Base-by-base conservation (phyloP, 2,888 invertebrate species). In the Drosophila demipolita region DNA sequence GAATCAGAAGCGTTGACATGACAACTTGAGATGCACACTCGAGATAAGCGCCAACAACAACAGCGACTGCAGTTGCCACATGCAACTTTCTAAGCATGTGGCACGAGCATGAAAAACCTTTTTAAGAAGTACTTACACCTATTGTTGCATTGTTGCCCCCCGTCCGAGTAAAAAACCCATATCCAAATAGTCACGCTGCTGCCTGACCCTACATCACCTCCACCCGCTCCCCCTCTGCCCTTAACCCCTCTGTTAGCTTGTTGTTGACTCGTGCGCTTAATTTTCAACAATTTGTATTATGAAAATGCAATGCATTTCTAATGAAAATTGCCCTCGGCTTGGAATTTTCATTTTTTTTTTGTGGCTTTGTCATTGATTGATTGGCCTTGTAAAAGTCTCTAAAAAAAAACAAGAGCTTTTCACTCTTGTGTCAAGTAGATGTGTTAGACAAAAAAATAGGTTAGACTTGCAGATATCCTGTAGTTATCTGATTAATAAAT, bases 1-100 rank as follows among this genome's bases (percentile, higher is more conserved):
- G 90, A 87, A 88, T 88, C 88, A 91, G 90, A 91, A 91, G 91
- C 92, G 91, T 91, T 91, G 91, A 91, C 91, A 91, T 90, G 91
- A 90, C 91, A 91, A 92, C 90, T 89, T 80, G 81, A 88, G 90
- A 92, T 91, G 80, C 82, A 60, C 78, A 83, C 85, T 60, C 55
- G 59, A 85, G 84, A 89, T 84, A 86, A 72, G 78, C 75, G 63
- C 49, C 70, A 74, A 77, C 49, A 66, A 49, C 57, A 53, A 42
- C 71, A 23, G 12, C 55, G 59, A 50, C 55, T 17, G 40, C 57
- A 57, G 6, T n/a, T 52, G 61, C 66, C 54, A 66, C 66, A 68
- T 57, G 71, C 79, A 82, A 69, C 87, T 88, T 90, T 90, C 90
- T 79, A 78, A 78, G 68, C 72, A 71, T 83, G 88, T 85, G 90